Percentiles rank a stretch among this genome's conserved stretches.
These are phyloP conservation scores for Drosophila sechellia DNA, from an alignment of 1,140 invertebrate genomes.

Conservation along the genomic window DNA sequence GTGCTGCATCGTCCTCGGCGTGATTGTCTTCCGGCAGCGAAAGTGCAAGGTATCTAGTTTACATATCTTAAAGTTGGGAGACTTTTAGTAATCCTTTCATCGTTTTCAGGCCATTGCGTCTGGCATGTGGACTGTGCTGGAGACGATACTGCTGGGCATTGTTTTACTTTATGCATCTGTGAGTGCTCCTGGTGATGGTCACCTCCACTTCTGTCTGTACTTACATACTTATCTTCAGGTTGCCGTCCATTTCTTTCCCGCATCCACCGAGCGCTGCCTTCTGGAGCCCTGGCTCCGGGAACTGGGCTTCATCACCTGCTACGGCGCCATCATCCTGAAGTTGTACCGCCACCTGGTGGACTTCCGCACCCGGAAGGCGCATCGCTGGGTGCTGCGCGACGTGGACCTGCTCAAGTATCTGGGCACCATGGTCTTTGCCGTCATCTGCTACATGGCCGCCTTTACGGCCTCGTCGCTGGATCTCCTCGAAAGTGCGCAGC, in stretches of 20 bases:
- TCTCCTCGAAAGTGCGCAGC: conserved; percentile 85
- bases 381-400: conserved; percentile 93
- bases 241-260: conserved; percentile 92
- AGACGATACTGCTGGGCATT: conserved; percentile 93
- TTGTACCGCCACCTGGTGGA: conserved; percentile 93
- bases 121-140: conserved; percentile 95
- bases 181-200: conserved; percentile 83
- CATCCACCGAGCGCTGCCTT: conserved; percentile 90
- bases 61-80: too few species aligned
- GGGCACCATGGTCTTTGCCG: conserved; percentile 90
- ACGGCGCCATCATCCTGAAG: conserved; percentile 95
- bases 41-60: conserved; percentile 89
- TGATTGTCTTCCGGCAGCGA: conserved; percentile 90
- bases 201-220: background rate
- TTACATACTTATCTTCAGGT: conserved; percentile 86
- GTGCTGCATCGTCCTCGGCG: conserved; percentile 88
- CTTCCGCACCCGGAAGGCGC: conserved; percentile 94
- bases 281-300: conserved; percentile 95
- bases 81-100: background rate
- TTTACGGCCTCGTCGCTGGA: conserved; percentile 91
- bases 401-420: conserved; percentile 93
- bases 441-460: conserved; percentile 93
- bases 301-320: conserved; percentile 95
- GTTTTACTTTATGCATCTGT: conserved; percentile 94
- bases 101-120: conserved; percentile 89